These are phyloP conservation scores for Pelvicachromis taeniatus DNA, from an alignment of 2,113 vertebrate genomes.

Conservation along the genomic window DNA sequence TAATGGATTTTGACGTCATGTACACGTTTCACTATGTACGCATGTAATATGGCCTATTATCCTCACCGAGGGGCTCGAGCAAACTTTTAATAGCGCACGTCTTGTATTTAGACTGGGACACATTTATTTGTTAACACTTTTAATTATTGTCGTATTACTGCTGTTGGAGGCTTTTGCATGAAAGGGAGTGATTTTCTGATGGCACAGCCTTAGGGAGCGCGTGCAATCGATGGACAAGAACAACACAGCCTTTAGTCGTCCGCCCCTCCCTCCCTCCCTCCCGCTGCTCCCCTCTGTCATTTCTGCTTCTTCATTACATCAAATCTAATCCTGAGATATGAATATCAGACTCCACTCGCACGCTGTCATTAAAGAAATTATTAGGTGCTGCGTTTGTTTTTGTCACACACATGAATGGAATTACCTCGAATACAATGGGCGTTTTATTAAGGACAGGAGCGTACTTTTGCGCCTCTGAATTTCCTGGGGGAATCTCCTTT, in stretches of 20 bases:
- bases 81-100: conserved; percentile 1
- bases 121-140: conserved; percentile 29
- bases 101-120: not conserved
- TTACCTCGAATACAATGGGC: conserved; percentile 46
- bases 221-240: conserved; percentile 1
- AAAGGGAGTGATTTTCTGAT: conserved; percentile 32
- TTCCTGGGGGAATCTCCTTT: conserved; percentile 61
- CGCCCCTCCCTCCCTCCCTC: conserved; percentile 35
- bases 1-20: conserved; percentile 57
- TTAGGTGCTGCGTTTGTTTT: conserved; percentile 46
- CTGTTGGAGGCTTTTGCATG: conserved; percentile 20
- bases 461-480: conserved; percentile 31
- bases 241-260: not conserved
- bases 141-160: conserved; percentile 12
- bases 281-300: not conserved
- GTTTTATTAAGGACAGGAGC: conserved; percentile 51
- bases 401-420: conserved; percentile 55
- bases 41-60: conserved; percentile 15
- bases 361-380: conserved; percentile 49
- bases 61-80: conserved; percentile 7
- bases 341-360: conserved; percentile 50
- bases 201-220: conserved; percentile 4
- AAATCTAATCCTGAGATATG: conserved; percentile 56
- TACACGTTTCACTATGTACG: not conserved
- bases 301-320: conserved; percentile 51